Base-by-base conservation (phyloP, 2,888 invertebrate genomes). In the Podotricha telesiphe region DNA sequence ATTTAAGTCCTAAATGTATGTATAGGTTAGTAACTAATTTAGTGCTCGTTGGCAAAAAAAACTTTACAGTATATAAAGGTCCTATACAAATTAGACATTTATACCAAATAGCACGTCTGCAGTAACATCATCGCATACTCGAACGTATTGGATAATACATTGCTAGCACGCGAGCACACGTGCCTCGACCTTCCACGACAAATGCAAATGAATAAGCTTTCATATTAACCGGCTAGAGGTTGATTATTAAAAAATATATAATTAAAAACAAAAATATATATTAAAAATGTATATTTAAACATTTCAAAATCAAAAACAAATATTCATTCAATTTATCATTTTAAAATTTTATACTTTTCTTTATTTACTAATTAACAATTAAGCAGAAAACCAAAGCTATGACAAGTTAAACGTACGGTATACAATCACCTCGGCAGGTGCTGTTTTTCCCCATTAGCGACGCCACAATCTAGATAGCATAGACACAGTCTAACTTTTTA, bases 141-240 rank as follows among this genome's bases (percentile, higher is more conserved):
- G 75, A 75, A 80, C 78, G 81, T 83, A 80, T 85, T 85, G 80
- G 82, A 82, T 89, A 88, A 90, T 87, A 85, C 86, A 83, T 81
- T 79, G 85, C 72, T 66, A 77, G 82, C 91, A 91, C 91, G 91
- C 91, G 82, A 91, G 83, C 83, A 79, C 89, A 89, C 88, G 89
- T 88, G 86, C 85, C 59, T 45, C 59, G 59, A 86, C 86, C 83
- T 80, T 81, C 82, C 86, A 86, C 87, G 88, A 89, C 91, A 88
- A 91, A 91, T 89, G 89, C 88, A 91, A 91, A 91, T 91, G 89
- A 90, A 89, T 86, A 86, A 82, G 86, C 84, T 83, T 85, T 83
- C 79, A 82, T 88, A 87, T 88, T 86, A 85, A 82, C 77, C 79
- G 64, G 73, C 85, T 85, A 82, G 77, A 88, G 88, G 86, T 51